A percentile compares a stretch with the other conserved stretches of the same genome.
These are phyloP conservation scores for Ophion slaviceki DNA, from an alignment of 2,888 invertebrate genomes.

Conservation along the genomic window DNA sequence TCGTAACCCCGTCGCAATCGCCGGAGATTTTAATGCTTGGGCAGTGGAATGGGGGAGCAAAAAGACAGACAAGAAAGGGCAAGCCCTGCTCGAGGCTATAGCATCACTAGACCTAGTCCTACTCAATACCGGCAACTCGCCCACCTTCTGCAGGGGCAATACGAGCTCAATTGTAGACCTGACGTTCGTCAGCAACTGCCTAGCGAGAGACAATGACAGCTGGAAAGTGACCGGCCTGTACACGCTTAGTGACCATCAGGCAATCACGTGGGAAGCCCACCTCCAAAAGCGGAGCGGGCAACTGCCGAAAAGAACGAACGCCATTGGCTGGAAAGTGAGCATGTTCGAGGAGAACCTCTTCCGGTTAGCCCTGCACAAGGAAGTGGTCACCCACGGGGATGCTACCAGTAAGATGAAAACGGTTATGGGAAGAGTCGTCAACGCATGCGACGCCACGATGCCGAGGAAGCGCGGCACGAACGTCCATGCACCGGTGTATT, in stretches of 20 bases:
- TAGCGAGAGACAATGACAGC: not conserved
- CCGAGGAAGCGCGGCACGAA: slow-evolving; percentile 19
- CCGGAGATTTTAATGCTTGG: slow-evolving; percentile 66
- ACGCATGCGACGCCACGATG: slow-evolving; percentile 63
- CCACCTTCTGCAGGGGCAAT: slow-evolving; percentile 22
- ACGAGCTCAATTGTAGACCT: slow-evolving; percentile 13
- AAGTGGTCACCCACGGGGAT: slow-evolving; percentile 13
- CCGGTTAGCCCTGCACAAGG: not conserved
- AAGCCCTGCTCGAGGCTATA: slow-evolving; percentile 46
- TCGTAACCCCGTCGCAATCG: slow-evolving; percentile 58
- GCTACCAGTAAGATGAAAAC: slow-evolving; percentile 32
- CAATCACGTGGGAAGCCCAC: slow-evolving; percentile 20
- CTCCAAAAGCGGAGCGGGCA: not conserved
- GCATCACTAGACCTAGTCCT: slow-evolving; percentile 35
- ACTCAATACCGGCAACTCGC: slow-evolving; percentile 13
- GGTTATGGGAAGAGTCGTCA: slow-evolving; percentile 41
- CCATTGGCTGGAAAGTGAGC: slow-evolving; percentile 18
- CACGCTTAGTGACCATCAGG: slow-evolving; percentile 52
- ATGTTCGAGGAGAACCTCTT: slow-evolving; percentile 34
- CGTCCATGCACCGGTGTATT: slow-evolving; percentile 51
- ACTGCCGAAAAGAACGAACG: not conserved
- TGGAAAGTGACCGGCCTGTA: slow-evolving; percentile 60
- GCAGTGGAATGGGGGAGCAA: slow-evolving; percentile 66
- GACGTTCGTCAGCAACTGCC: slow-evolving; percentile 22
- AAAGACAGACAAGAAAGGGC: slow-evolving; percentile 57